Base-by-base conservation (phyloP, 2,113 vertebrate genomes). In the Gymnobelideus leadbeateri region DNA sequence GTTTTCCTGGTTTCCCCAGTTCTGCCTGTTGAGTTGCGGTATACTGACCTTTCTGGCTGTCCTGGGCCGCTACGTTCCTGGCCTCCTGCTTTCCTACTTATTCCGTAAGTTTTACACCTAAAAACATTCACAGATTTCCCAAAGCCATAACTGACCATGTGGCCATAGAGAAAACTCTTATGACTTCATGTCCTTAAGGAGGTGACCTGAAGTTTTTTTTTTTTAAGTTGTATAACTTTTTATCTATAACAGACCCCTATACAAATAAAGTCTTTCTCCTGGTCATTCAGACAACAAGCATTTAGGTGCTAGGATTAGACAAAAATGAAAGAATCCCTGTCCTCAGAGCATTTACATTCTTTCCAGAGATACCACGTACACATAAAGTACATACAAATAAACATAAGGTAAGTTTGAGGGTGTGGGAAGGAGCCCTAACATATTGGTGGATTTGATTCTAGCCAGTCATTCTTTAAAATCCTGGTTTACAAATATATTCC, bases 21-120 rank as follows among this genome's bases (percentile, higher is more conserved):
- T 99, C 98, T 99, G 99, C 98, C 97, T 99, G 98, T 94, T 99
- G 98, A 99, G 98, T 96, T 99, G 99, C 97, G 99, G 99, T 93
- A 96, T 99, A 94, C 99, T 99, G 96, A 99, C 99, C 53, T 99
- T 99, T 97, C 97, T 99, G 98, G 99, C 99, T 91, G 97, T 99
- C 96, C 98, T 99, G 97, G 99, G 99, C 96, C 98, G 94, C 90
- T 99, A 99, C 93, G 97, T 99, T 98, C 99, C 99, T 89, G 99
- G 99, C 53, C 97, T 99, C 94, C 94, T 99, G 98, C 99, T 99
- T n/a, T 99, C 99, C 0, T 99, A 99, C 97, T 94, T 99, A 93
- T 98, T 99, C 54, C 98, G 99, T 99, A 98, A 99, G 99, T 99
- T 97, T 92, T 52, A 52, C n/a, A 3, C 50, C 43, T 93, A 7